Base-by-base conservation (phyloP, 2,888 invertebrate species). In the Mesorhabditis sp. region DNA sequence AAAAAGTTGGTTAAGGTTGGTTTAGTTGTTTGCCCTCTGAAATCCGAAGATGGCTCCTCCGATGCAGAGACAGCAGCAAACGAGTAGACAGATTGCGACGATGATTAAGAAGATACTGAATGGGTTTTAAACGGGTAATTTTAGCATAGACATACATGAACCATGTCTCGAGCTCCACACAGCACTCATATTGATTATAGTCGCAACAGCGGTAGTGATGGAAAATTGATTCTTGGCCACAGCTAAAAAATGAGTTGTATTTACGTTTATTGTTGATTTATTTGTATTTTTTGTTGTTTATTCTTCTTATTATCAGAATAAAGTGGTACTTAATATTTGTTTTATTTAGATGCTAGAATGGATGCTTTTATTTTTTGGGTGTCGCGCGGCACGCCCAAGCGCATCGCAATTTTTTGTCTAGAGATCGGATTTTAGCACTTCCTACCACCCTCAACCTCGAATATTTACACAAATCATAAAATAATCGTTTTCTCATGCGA, bases 201-300 rank as follows among this genome's bases (percentile, higher is more conserved):
- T 78, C 79, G 65, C 82, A 82, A 65, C 82, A 82, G 42, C 73
- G 71, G 75, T 76, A 82, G 67, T 76, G 77, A 58, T 82, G 80
- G 68, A 82, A 80, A 42, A 82, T 76, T 28, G 75, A 76, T 42
- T 77, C 82, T 28, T 72, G 69, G 28, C 80, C 82, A 66, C 82
- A 82, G 58, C 58, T 50, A 50, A 50, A n/a, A n/a, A 13, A 50
- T 13, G 10, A 50, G 58, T 13, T 50, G n/a, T 50, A 50, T 50
- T 50, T 50, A 50, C 7, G 2, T 50, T 10, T 50, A 13, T 50
- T 50, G 7, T 50, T 50, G 7, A n/a, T 10, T 13, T 50, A 10
- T 50, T 50, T 13, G 7, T 50, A 50, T 10, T 50, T 50, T 50
- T 50, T 50, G n/a, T 10, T 50, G 7, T 28, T 28, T 28, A 28